These are phyloP conservation scores for Cephalopachus bancanus DNA, from an alignment of 2,797 vertebrate genomes.

Conservation along the genomic window DNA sequence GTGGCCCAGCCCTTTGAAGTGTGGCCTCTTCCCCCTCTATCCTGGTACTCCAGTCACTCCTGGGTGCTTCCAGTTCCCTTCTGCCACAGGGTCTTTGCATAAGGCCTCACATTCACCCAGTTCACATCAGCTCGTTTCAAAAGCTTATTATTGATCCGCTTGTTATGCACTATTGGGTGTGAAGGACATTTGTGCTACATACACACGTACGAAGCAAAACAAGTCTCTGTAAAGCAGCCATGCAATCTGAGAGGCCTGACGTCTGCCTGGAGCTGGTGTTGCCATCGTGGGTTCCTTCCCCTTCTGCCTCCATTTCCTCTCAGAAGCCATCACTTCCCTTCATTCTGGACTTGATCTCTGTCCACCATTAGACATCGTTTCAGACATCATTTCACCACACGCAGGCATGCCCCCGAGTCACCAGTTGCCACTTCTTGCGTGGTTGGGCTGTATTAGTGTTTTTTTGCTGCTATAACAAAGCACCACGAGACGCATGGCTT, in stretches of 20 bases:
- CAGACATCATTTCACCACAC: not conserved
- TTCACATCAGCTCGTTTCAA: not conserved
- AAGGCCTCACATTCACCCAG: not conserved
- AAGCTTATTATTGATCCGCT: not conserved
- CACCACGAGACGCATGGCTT: not conserved
- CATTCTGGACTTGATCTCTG: not conserved
- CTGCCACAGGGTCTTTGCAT: not conserved
- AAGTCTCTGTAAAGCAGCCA: not conserved
- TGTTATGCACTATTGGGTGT: not conserved
- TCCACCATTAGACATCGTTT: not conserved
- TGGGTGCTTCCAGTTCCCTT: not conserved
- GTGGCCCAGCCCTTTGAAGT: not conserved
- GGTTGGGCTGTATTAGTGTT: not conserved
- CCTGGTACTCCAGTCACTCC: not conserved
- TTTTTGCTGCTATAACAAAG: not conserved
- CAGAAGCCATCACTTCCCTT: not conserved
- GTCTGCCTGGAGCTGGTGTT: not conserved
- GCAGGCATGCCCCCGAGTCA: not conserved
- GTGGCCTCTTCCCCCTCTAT: not conserved
- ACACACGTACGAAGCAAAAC: not conserved
- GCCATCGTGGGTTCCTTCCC: not conserved
- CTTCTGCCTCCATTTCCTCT: not conserved
- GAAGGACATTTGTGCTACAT: not conserved
- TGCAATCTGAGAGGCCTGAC: not conserved
- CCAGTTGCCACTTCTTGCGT: not conserved